These are phyloP conservation scores for Rhinatrema bivittatum DNA, from an alignment of 2,797 vertebrate species.

Conservation along the genomic window DNA sequence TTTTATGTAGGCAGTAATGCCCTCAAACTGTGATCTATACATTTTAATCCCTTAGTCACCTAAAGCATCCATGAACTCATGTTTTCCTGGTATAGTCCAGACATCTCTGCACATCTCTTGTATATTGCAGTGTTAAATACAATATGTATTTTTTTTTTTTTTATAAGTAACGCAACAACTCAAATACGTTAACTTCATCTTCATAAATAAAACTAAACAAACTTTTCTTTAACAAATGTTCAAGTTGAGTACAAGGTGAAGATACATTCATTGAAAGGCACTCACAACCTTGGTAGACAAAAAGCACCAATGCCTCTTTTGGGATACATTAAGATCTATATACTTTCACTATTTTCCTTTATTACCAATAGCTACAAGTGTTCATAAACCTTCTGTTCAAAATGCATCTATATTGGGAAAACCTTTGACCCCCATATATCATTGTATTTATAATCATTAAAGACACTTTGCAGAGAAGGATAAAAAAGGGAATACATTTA, in stretches of 20 bases:
- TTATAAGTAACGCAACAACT: no score
- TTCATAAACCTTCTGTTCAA: conserved; percentile 27
- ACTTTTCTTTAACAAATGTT: conserved; percentile 1
- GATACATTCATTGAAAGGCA: not conserved
- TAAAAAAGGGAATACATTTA: conserved; percentile 30
- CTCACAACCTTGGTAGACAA: not conserved
- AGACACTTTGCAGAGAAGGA: conserved; percentile 37
- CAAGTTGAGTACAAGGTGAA: not conserved
- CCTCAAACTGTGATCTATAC: no score
- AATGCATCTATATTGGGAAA: conserved; percentile 32
- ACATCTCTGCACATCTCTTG: no score
- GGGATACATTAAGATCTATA: conserved; percentile 26
- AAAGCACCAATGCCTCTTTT: conserved; percentile 17
- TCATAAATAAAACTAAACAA: not conserved
- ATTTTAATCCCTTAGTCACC: no score
- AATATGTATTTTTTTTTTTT: no score
- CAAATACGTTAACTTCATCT: not conserved
- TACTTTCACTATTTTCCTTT: conserved; percentile 26
- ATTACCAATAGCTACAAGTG: conserved; percentile 34
- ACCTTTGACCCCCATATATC: conserved; percentile 41
- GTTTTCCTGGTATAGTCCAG: no score
- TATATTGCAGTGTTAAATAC: no score
- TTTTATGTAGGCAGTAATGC: no score
- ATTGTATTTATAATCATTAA: conserved; percentile 40
- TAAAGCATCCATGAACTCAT: no score